phyloP scores from a whole-genome alignment of 2,797 vertebrate species.

The Peromyscus nudipes region DNA sequence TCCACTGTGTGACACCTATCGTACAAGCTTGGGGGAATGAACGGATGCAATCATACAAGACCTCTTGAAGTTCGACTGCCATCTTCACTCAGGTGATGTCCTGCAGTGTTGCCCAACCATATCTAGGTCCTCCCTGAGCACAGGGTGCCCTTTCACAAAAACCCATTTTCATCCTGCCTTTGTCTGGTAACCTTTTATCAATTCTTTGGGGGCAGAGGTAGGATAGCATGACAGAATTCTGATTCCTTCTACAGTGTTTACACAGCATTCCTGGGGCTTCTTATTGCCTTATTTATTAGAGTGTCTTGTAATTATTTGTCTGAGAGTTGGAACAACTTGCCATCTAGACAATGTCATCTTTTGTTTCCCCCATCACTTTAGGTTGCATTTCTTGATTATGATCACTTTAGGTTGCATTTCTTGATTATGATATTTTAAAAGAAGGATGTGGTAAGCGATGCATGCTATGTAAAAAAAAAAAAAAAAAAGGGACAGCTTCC shows the following conservation, averaged over 20 bases:
- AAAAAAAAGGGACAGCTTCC: background rate
- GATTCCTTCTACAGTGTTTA: background rate
- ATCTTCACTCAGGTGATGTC: background rate
- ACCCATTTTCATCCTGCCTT: background rate
- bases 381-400: background rate
- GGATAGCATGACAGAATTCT: background rate
- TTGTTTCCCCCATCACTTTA: background rate
- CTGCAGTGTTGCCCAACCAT: background rate
- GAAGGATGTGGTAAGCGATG: background rate
- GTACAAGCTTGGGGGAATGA: background rate
- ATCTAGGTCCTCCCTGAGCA: background rate
- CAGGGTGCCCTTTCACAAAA: background rate
- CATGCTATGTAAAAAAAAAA: background rate
- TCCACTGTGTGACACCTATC: background rate
- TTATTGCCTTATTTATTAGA: background rate
- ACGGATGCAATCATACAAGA: background rate
- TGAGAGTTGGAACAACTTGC: background rate
- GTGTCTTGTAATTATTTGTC: background rate
- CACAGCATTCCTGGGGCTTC: background rate
- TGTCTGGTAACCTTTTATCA: background rate
- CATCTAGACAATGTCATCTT: background rate
- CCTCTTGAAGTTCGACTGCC: background rate
- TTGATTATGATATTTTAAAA: background rate
- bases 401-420: background rate
- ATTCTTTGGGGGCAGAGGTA: background rate